phyloP scores from a whole-genome alignment of 2,797 vertebrate genomes.

The Lerista edwardsae region DNA sequence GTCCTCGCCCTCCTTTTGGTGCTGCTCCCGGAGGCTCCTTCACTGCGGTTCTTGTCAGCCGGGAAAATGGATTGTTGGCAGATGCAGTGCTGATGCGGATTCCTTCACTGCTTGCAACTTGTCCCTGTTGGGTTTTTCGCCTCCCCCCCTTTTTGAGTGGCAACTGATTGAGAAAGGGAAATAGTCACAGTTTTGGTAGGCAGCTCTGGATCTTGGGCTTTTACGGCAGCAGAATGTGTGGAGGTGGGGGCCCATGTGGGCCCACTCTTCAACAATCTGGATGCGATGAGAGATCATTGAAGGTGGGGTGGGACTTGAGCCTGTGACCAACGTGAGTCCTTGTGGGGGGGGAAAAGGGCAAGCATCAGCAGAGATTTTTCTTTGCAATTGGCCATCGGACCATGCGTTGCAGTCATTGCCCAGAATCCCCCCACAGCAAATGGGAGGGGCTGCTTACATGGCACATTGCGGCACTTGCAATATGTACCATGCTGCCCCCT shows the following conservation, averaged over 20 bases:
- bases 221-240: neutral
- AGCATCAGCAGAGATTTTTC: neutral
- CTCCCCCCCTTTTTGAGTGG: neutral
- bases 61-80: neutral
- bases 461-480: too few relatives aligned
- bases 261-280: conserved; percentile 42
- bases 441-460: too few relatives aligned
- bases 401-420: too few relatives aligned
- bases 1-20: neutral
- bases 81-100: neutral
- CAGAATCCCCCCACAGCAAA: too few relatives aligned
- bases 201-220: neutral
- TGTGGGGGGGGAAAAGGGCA: neutral
- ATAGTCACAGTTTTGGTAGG: neutral
- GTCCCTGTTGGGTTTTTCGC: neutral
- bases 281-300: conserved; percentile 27
- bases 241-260: accelerated
- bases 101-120: conserved; percentile 30
- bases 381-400: too few relatives aligned
- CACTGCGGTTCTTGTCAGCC: conserved; percentile 2
- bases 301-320: neutral
- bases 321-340: neutral
- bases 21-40: neutral
- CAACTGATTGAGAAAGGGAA: conserved; percentile 41
- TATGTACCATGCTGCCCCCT: too few relatives aligned